Conservation (phyloP, 2,888 invertebrate genomes). For the Latrodectus hesperus region DNA sequence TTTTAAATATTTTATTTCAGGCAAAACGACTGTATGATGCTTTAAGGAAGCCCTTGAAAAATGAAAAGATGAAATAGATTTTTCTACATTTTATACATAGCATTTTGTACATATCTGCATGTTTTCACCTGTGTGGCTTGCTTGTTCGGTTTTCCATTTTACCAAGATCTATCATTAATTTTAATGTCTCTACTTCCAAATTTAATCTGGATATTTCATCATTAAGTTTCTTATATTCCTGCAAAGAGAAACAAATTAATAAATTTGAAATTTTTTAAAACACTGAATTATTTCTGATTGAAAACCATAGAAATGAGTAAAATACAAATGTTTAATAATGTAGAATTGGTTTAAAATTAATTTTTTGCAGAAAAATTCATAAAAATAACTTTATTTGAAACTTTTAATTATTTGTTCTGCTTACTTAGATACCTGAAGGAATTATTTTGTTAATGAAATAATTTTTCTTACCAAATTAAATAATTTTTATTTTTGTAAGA, state of each 20-base stretch:
- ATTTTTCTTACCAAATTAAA: too few relatives aligned
- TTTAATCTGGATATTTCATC: conserved; percentile 70
- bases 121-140: conserved; percentile 12
- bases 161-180: conserved; percentile 65
- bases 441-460: too few relatives aligned
- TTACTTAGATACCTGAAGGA: too few relatives aligned
- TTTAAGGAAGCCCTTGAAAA: conserved; percentile 52
- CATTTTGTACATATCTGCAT: conserved; percentile 11
- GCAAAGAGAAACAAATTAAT: not conserved
- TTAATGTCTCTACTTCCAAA: conserved; percentile 70
- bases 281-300: too few relatives aligned
- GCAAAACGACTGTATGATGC: conserved; percentile 63
- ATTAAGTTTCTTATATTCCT: conserved; percentile 71
- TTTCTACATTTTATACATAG: not conserved
- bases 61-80: conserved; percentile 12
- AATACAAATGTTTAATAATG: too few relatives aligned
- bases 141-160: conserved; percentile 33
- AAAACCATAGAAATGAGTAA: too few relatives aligned
- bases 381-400: too few relatives aligned
- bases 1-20: conserved; percentile 33
- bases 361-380: too few relatives aligned
- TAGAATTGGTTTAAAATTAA: too few relatives aligned
- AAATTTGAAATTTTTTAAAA: too few relatives aligned
- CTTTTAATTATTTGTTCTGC: too few relatives aligned
- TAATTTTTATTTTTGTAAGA: too few relatives aligned